Base-by-base conservation (phyloP, 2,888 invertebrate species). In the Chydorus sphaericus region DNA sequence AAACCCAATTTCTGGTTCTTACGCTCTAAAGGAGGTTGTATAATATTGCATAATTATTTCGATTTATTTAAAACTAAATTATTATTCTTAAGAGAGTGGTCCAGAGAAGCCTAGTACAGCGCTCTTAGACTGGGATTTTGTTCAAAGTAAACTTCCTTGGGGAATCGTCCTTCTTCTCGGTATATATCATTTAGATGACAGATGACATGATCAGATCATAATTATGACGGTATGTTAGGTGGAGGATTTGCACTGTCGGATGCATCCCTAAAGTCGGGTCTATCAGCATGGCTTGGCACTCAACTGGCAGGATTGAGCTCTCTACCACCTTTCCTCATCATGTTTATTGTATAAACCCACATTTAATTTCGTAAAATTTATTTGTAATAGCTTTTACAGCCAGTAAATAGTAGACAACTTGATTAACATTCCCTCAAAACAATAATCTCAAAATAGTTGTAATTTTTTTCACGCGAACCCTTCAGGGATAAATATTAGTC, bases 221-320 rank as follows among this genome's bases (percentile, higher is more conserved):
- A n/a, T n/a, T n/a, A n/a, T n/a, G n/a, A n/a, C n/a, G n/a, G n/a
- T n/a, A n/a, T n/a, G n/a, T n/a, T 20, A 62, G 81, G 91, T 48
- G 92, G 92, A 30, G 92, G 92, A 0, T 92, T 92, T 70, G 91
- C 92, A 0, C 75, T 93, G 58, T 91, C 93, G 0, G 84, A 85
- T 60, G 92, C 86, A 59, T 85, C 87, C 63, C 81, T 83, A 63
- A 79, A 73, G 7, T 87, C 88, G 0, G 83, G 84, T 0, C 78
- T 92, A 66, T 88, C 89, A 0, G 65, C 71, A 7, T 75, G 84
- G 72, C 78, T 92, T 59, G 90, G 90, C 0, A 70, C 76, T 0
- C 78, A 82, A 5, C 72, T 92, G 31, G 73, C 74, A 48, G 81
- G 78, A 0, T 73, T 91, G 2, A 71, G 78, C 11, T 76, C 75